These are phyloP conservation scores for Bruchidius siliquastri DNA, from an alignment of 2,888 invertebrate species.

Conservation along the genomic window DNA sequence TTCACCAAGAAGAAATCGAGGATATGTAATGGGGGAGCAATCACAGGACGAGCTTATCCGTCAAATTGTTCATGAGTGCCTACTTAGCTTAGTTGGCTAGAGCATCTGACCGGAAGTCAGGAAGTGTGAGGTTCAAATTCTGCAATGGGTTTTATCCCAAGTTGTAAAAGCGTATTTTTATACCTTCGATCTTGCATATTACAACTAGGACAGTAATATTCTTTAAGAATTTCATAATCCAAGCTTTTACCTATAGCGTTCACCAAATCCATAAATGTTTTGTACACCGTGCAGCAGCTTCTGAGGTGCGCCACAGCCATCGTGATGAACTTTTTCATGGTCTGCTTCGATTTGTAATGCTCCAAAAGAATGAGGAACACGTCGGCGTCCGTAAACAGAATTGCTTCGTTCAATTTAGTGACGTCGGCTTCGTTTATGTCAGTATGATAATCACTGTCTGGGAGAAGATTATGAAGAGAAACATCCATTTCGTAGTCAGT, in stretches of 20 bases:
- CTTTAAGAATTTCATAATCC: no score
- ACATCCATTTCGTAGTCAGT: constrained; percentile 18
- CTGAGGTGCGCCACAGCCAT: constrained; percentile 26
- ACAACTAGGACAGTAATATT: no score
- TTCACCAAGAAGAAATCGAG: no score
- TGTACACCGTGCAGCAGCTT: constrained; percentile 10
- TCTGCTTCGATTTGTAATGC: constrained; percentile 19
- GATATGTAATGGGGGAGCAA: no score
- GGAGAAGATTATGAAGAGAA: constrained; percentile 25
- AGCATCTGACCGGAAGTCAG: no score
- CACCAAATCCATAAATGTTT: constrained; percentile 16
- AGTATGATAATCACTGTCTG: constrained; percentile 10
- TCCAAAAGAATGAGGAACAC: constrained; percentile 21
- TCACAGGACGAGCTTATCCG: no score
- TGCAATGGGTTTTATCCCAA: no score
- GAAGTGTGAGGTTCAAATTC: no score
- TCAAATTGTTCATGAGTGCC: no score
- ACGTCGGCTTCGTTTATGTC: constrained; percentile 25
- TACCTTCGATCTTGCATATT: no score
- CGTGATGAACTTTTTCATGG: constrained; percentile 27
- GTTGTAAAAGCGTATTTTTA: no score
- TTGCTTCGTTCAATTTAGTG: constrained; percentile 15
- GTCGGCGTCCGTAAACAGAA: constrained; percentile 14
- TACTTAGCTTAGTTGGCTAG: no score
- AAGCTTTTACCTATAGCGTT: constrained; percentile 22